Evolutionary conservation across 1,140 invertebrate genomes (phyloP), one percentile per base, ranked within the genome.

Genomic region (Drosophila equinoxialis): DNA sequence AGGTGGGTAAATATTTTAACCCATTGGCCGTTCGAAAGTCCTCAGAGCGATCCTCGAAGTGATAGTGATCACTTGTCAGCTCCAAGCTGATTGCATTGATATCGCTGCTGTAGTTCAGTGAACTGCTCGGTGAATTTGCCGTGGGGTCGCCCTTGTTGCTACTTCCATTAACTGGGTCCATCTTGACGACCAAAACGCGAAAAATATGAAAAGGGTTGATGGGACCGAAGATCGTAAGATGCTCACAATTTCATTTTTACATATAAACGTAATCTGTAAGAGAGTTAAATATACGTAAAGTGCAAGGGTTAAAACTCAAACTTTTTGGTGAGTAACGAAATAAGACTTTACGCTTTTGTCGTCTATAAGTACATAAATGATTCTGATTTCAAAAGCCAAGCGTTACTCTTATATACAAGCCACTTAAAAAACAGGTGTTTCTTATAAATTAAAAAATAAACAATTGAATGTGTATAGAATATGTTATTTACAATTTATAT

Each of bases 1-100:
- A 92, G 73, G 93, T 93, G 0, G 95, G 94, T 37, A 95, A 92
- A 77, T 95, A 94, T 3, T 94, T 94, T 8, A 95, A 73, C 23
- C 93, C 90, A 63, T 55, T 90, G 5, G 60, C 33, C 11, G 74
- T 77, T 13, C 65, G 82, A 57, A 68, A 65, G 54, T 89, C 77
- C 37, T 86, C 81, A 6, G 63, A 66, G 10, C 86, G 65, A 5
- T 80, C 71, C 11, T 59, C 57, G 6, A 35, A 59, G 10, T 51
- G 45, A 51, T 51, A 51, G 7, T 23, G 45, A 51, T 51, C 45
- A 51, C 45, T 51, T 1, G 74, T 51, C 20, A 81, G 68, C 39
- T 91, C 90, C 0, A 90, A 33, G 58, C 90, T 90, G 8, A 90
- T 77, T 35, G 75, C 77, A 71, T 91, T 91, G 7, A 91, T 91